Conservation (phyloP, 2,888 invertebrate species). For the Arge pagana region DNA sequence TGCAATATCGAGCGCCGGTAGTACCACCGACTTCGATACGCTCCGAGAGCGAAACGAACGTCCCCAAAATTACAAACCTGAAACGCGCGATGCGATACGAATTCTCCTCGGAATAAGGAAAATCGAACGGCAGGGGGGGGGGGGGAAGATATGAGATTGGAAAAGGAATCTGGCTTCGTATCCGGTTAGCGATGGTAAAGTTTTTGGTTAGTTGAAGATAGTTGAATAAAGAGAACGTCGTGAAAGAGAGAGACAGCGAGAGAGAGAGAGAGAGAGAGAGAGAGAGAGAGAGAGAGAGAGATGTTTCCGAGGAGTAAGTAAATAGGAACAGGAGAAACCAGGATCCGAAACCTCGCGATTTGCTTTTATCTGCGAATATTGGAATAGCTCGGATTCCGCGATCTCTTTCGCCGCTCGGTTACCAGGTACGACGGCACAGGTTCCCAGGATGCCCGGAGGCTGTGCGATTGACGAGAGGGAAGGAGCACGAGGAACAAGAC, state of each 20-base stretch:
- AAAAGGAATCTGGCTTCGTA: no score
- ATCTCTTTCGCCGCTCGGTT: slow-evolving; percentile 24
- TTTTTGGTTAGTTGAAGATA: neutral
- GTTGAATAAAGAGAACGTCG: slow-evolving; percentile 39
- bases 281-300: slow-evolving; percentile 16
- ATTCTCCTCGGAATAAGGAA: no score
- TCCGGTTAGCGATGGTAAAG: no score
- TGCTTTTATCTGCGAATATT: slow-evolving; percentile 50
- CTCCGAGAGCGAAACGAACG: no score
- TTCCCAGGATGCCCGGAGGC: slow-evolving; percentile 34
- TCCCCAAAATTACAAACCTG: no score
- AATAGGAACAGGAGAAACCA: slow-evolving; percentile 2
- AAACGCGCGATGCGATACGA: no score
- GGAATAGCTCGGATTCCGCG: slow-evolving; percentile 49
- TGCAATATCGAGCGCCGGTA: no score
- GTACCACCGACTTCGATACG: no score
- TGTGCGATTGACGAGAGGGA: slow-evolving; percentile 36
- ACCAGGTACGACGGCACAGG: slow-evolving; percentile 13
- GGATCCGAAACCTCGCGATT: slow-evolving; percentile 31
- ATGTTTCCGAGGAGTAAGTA: slow-evolving; percentile 23
- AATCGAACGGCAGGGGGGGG: no score
- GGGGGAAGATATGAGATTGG: no score
- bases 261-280: slow-evolving; percentile 15
- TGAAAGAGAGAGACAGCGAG: slow-evolving; percentile 11
- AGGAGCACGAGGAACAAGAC: slow-evolving; percentile 43